phyloP scores from a whole-genome alignment of 2,113 vertebrate genomes.

The Nothocercus nigrocapillus region DNA sequence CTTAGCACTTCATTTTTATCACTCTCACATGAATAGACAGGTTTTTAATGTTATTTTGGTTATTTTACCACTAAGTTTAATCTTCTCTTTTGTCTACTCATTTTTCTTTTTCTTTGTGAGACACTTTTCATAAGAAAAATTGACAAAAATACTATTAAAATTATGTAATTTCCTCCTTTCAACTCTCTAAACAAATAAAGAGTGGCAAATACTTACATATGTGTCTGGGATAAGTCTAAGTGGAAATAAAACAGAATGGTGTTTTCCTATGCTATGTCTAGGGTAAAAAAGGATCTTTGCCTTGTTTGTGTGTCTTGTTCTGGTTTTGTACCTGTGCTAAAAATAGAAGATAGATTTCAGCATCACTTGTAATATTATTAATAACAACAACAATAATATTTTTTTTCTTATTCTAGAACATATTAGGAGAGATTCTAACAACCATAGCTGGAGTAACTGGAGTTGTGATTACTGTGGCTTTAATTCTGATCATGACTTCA shows the following conservation, averaged over 20 bases:
- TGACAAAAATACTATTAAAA: neutral
- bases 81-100: neutral
- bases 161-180: neutral
- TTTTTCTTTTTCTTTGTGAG: neutral
- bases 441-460: slow-evolving; percentile 80
- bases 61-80: neutral
- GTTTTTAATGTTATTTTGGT: neutral
- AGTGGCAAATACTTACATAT: neutral
- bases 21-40: neutral
- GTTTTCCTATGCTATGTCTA: neutral
- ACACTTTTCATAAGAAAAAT: slow-evolving; percentile 1
- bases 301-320: neutral
- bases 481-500: slow-evolving; percentile 81
- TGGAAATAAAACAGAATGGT: neutral
- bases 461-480: slow-evolving; percentile 78
- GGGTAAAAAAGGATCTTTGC: neutral
- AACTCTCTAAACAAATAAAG: slow-evolving; percentile 10
- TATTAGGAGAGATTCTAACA: slow-evolving; percentile 61
- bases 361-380: neutral
- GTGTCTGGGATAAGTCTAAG: neutral
- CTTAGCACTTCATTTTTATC: neutral
- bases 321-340: neutral
- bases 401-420: slow-evolving; percentile 66
- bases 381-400: neutral
- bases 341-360: neutral